Conservation (phyloP, 1,140 invertebrate genomes). For the Aphis gossypii region DNA sequence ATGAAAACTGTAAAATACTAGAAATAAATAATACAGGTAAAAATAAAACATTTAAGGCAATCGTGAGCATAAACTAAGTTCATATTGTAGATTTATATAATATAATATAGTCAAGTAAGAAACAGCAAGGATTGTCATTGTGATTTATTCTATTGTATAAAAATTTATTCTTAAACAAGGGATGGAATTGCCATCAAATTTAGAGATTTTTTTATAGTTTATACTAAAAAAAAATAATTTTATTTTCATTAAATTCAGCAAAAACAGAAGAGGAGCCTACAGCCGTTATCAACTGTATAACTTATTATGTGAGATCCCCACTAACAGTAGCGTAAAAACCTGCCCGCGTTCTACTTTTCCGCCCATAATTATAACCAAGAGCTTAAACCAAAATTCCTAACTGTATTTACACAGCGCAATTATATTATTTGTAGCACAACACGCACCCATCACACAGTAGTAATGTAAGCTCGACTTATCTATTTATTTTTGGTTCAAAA, state of each 20-base stretch:
- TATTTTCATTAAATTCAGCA: constrained; percentile 48
- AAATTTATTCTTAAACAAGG: not conserved
- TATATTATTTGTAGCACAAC: not conserved
- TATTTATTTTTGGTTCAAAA: not conserved
- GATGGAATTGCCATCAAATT: not conserved
- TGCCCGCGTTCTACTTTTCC: constrained; percentile 51
- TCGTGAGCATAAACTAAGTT: not conserved
- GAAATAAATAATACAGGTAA: constrained; percentile 3
- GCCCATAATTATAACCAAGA: constrained; percentile 9
- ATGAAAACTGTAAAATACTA: not conserved
- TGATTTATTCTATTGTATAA: not conserved
- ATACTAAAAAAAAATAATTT: not conserved
- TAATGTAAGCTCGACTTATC: not conserved
- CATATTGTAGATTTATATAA: not conserved
- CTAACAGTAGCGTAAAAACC: not conserved
- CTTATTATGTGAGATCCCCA: constrained; percentile 11
- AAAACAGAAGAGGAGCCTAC: not conserved
- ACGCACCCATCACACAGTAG: not conserved
- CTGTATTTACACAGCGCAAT: constrained; percentile 48
- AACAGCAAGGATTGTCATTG: not conserved
- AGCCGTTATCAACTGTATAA: constrained; percentile 39
- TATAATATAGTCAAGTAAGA: constrained; percentile 1
- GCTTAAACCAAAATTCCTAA: constrained; percentile 45
- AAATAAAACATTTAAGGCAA: not conserved
- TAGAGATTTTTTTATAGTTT: not conserved